Evolutionary conservation across 2,888 invertebrate species (phyloP).

Genomic region (Drosophila birchii): DNA sequence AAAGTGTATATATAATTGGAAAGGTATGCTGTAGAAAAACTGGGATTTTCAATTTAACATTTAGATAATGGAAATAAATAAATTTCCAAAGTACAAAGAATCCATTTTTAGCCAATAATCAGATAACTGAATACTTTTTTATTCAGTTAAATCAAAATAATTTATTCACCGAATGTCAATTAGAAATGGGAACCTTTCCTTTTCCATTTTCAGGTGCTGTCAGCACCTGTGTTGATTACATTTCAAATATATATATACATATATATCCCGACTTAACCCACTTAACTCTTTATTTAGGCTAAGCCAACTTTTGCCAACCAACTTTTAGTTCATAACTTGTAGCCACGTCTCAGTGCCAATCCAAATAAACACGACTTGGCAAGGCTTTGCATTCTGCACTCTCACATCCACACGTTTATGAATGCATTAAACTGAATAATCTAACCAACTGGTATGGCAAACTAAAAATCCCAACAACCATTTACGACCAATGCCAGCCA

Average conservation of each 20-base stretch:
- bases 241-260: conserved; percentile 25
- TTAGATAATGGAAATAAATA: neutral
- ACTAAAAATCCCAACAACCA: conserved; percentile 60
- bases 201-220: conserved; percentile 12
- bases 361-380: conserved; percentile 63
- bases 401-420: conserved; percentile 1
- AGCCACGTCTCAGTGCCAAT: conserved; percentile 34
- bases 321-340: conserved; percentile 36
- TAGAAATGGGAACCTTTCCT: neutral
- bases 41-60: neutral
- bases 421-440: conserved; percentile 51
- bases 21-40: neutral
- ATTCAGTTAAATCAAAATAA: neutral
- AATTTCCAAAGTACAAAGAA: too few relatives aligned
- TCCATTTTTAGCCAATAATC: neutral
- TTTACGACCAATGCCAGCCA: conserved; percentile 65
- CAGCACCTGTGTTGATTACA: conserved; percentile 27
- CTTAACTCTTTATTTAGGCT: conserved; percentile 34
- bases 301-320: conserved; percentile 22
- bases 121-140: neutral
- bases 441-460: conserved; percentile 30
- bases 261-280: conserved; percentile 24
- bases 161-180: conserved; percentile 31
- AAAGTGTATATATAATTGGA: conserved; percentile 9
- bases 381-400: conserved; percentile 54